Evolutionary conservation across 2,797 vertebrate species (phyloP).

Genomic region (Rhinogobio ventralis): DNA sequence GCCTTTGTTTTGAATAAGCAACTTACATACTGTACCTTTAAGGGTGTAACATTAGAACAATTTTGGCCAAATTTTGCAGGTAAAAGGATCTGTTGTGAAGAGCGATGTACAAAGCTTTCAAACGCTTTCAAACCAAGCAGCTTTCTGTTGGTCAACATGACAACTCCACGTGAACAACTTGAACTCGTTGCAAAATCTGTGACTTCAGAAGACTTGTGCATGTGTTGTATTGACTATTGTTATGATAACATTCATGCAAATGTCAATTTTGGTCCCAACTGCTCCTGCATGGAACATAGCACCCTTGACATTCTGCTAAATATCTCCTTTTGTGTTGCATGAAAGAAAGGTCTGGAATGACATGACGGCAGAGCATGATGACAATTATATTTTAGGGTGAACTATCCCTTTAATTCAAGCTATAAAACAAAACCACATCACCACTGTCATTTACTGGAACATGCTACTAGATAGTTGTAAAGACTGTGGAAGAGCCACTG

Average conservation of each 20-base stretch:
- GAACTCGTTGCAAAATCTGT: not conserved
- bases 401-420: not conserved
- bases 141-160: not conserved
- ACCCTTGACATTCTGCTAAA: not conserved
- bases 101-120: not conserved
- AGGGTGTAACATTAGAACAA: not conserved
- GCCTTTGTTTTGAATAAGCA: too few relatives aligned
- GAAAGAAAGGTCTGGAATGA: not conserved
- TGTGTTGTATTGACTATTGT: not conserved
- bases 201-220: not conserved
- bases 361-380: not conserved
- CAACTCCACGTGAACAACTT: not conserved
- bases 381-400: not conserved
- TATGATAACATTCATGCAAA: not conserved
- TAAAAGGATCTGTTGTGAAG: not conserved
- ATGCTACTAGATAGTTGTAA: slow-evolving; percentile 39
- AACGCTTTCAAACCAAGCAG: not conserved
- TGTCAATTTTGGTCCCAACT: not conserved
- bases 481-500: slow-evolving; percentile 7
- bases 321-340: not conserved
- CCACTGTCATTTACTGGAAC: not conserved
- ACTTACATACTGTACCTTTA: too few relatives aligned
- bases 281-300: not conserved
- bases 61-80: not conserved
- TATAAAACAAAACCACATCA: slow-evolving; percentile 31